phyloP scores from a whole-genome alignment of 2,888 invertebrate species.

The Tiliacea citrago region DNA sequence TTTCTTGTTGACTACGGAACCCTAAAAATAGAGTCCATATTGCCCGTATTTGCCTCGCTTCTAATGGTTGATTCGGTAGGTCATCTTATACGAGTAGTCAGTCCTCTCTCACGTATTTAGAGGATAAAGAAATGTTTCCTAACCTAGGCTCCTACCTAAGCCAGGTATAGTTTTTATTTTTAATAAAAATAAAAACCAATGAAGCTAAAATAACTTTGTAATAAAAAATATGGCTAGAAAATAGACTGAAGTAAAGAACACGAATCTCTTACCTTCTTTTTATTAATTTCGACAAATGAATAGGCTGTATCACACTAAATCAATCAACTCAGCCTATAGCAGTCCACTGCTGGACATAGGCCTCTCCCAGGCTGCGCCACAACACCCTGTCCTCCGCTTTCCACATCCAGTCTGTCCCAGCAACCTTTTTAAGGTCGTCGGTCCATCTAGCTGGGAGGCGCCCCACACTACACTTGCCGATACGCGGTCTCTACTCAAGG shows the following conservation, averaged over 20 bases:
- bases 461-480: no score
- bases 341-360: no score
- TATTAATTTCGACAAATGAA: constrained; percentile 9
- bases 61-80: background rate
- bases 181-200: background rate
- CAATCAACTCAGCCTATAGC: no score
- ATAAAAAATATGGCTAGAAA: background rate
- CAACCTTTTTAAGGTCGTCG: no score
- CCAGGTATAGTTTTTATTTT: background rate
- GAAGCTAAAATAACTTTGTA: background rate
- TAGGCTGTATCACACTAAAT: constrained; percentile 1
- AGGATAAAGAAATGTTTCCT: background rate
- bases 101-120: background rate
- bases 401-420: no score
- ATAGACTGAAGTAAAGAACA: background rate
- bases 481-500: no score
- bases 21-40: background rate
- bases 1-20: background rate
- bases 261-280: constrained; percentile 8
- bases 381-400: no score
- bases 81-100: background rate
- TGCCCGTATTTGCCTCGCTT: background rate
- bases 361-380: no score
- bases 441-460: no score
- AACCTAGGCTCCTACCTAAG: background rate